Evolutionary conservation across 2,113 vertebrate genomes (phyloP).

Genomic region (Pomatorhinus ruficollis): DNA sequence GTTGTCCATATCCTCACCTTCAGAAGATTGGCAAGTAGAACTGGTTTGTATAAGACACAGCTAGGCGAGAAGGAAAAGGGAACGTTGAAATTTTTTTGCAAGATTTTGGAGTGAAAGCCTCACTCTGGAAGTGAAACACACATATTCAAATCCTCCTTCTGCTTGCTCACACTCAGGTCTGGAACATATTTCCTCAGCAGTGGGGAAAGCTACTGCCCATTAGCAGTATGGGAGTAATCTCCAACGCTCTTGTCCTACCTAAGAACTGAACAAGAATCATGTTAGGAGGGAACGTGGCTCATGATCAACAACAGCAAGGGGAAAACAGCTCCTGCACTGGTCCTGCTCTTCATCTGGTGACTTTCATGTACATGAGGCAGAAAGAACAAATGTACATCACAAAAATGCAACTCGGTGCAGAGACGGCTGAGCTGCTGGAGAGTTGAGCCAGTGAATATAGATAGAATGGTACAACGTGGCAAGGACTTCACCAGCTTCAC

Average conservation of each 20-base stretch:
- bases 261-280: background rate
- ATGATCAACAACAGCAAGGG: background rate
- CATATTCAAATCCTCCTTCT: background rate
- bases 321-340: background rate
- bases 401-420: background rate
- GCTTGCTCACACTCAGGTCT: background rate
- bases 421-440: background rate
- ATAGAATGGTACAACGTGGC: background rate
- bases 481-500: background rate
- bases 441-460: background rate
- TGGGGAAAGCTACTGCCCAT: background rate
- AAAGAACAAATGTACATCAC: background rate
- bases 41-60: background rate
- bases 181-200: background rate
- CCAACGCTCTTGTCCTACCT: background rate
- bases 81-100: background rate
- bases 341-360: background rate
- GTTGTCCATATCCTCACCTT: background rate
- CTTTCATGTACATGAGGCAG: background rate
- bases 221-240: background rate
- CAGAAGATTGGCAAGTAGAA: background rate
- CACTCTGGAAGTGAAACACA: background rate
- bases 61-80: background rate
- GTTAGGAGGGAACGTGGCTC: background rate
- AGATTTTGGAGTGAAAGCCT: background rate